Evolutionary conservation across 2,113 vertebrate genomes (phyloP).

Genomic region (Octodon degus): DNA sequence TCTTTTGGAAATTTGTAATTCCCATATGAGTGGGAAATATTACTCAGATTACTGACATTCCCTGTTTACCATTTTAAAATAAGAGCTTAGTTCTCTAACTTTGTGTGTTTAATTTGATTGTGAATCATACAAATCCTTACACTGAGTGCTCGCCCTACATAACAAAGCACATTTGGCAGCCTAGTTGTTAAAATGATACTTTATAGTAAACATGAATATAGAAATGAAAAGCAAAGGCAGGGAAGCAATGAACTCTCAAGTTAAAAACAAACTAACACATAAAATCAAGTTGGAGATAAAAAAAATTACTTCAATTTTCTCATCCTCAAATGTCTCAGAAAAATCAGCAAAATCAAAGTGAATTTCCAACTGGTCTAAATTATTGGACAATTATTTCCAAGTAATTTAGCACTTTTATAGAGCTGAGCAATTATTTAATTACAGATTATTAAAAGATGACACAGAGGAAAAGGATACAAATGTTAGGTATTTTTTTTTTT

Average conservation of each 20-base stretch:
- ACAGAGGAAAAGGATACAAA: background rate
- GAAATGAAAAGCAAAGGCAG: slow-evolving; percentile 53
- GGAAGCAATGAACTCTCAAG: background rate
- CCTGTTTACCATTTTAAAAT: slow-evolving; percentile 51
- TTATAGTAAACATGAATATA: slow-evolving; percentile 48
- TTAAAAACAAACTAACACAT: background rate
- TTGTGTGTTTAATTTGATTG: slow-evolving; percentile 58
- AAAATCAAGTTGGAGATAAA: slow-evolving; percentile 43
- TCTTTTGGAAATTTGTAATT: slow-evolving; percentile 53
- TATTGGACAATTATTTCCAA: slow-evolving; percentile 54
- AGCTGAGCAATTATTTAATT: slow-evolving; percentile 49
- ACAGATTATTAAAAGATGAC: slow-evolving; percentile 54
- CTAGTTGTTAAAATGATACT: background rate
- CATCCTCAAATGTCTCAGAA: background rate
- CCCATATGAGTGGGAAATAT: slow-evolving; percentile 63
- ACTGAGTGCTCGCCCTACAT: background rate
- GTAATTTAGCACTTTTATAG: slow-evolving; percentile 58
- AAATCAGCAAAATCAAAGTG: slow-evolving; percentile 54
- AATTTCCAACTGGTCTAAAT: slow-evolving; percentile 60
- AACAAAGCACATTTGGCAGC: background rate
- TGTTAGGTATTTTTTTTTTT: background rate
- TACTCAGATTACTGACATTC: slow-evolving; percentile 74
- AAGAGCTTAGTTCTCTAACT: slow-evolving; percentile 24
- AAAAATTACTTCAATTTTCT: slow-evolving; percentile 13
- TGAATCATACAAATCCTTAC: slow-evolving; percentile 52